Base-by-base conservation (phyloP, 2,888 invertebrate species). In the Esperia sulphurella region DNA sequence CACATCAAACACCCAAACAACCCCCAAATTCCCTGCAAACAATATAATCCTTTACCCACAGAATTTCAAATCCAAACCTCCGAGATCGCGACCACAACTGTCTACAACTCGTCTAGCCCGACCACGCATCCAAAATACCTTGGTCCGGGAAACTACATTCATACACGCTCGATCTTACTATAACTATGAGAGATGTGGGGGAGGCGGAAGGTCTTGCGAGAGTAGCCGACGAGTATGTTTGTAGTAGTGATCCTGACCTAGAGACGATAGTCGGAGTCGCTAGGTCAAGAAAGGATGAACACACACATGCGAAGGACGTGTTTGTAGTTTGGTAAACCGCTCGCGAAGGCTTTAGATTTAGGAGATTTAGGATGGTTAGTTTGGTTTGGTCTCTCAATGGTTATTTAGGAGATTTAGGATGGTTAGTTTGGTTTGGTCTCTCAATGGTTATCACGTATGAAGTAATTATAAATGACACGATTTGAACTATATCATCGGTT, bases 241-340 rank as follows among this genome's bases (percentile, higher is more conserved):
- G 35, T 30, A 28, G 29, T 49, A 49, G 49, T 44, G 49, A 8
- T 12, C 83, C 87, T 88, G 88, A 89, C 88, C 88, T 87, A 88
- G 79, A 80, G 75, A 71, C 75, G 79, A 79, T 81, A 84, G 83
- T 83, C 77, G 79, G 62, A 70, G 77, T 71, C 79, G 83, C 80
- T 87, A 88, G 88, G 88, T 89, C 88, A 87, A 86, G 86, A 83
- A 87, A 88, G 86, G 87, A 84, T 84, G 84, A 72, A 87, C 84
- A 69, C 87, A 85, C 82, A 85, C 85, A 78, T 68, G 56, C 58
- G 59, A 21, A 3, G 21, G 5, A 21, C 21, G 21, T 5, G 21
- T 21, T 21, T 21, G 21, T 21, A 21, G 21, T 21, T 21, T 21
- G 21, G 21, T 21, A 5, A 21, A 21, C 21, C 21, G 21, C 21